A percentile compares a stretch with the other conserved stretches of the same genome.
Evolutionary conservation across 1,140 invertebrate genomes (phyloP).

Genomic region (Drosophila eugracilis): DNA sequence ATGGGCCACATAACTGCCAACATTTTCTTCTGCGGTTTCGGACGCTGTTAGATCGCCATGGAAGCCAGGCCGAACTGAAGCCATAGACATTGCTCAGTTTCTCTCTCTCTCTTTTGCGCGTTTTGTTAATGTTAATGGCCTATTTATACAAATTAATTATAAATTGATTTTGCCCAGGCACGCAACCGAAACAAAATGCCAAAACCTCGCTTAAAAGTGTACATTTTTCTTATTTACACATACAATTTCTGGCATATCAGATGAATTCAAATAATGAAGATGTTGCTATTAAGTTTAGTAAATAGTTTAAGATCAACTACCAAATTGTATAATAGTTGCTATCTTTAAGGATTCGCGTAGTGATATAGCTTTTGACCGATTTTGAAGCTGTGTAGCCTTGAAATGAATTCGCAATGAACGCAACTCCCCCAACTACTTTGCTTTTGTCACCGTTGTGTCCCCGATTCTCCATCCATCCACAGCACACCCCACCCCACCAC

Average conservation of each 20-base stretch:
- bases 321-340: no score
- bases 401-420: slow-evolving; percentile 8
- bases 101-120: slow-evolving; percentile 9
- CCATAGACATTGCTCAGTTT: slow-evolving; percentile 11
- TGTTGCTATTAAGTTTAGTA: no score
- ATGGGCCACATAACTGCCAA: slow-evolving; percentile 74
- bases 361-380: background rate
- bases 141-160: slow-evolving; percentile 63
- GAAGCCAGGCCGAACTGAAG: slow-evolving; percentile 58
- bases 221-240: background rate
- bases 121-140: slow-evolving; percentile 62
- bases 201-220: slow-evolving; percentile 13
- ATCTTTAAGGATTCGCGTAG: no score
- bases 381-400: slow-evolving; percentile 27
- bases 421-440: background rate
- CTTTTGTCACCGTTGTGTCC: slow-evolving; percentile 39
- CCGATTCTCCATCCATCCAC: slow-evolving; percentile 30
- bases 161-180: slow-evolving; percentile 43
- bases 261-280: background rate
- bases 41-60: slow-evolving; percentile 42
- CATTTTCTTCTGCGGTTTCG: slow-evolving; percentile 41
- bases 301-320: no score
- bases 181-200: slow-evolving; percentile 27
- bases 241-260: background rate
- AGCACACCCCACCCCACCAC: background rate